Evolutionary conservation across 1,140 invertebrate genomes (phyloP), one percentile per base, ranked within the genome.

Genomic region (Bombyx mandarina): DNA sequence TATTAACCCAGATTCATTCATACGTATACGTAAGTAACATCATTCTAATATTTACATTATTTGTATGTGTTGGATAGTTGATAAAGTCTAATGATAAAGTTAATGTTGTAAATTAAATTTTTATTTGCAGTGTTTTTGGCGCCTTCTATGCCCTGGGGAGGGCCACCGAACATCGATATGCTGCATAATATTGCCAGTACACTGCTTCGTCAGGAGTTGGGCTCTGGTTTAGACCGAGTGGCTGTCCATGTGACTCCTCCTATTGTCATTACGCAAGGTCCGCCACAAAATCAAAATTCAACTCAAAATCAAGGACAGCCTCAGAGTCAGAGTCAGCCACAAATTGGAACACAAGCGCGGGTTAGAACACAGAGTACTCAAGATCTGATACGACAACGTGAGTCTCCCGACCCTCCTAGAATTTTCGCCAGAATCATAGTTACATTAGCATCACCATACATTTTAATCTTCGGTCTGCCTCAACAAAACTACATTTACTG

Each of bases 171-270:
- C 18, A 65, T 71, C 42, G 75, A 77, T 1, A 9, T 80, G 4
- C 59, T 80, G 2, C 71, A 80, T 43, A 75, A 73, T 53, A 70
- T 79, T 7, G 63, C 76, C 3, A 60, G 65, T 6, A 69, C 73
- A 9, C 58, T 79, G 47, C 63, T 75, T 6, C 69, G 73, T 0
- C 76, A 78, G 46, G 71, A 71, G 0, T 54, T 76, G 0, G 47
- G 68, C 3, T 66, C 75, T 2, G 69, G 69, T 3, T 53, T 66
- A 1, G 74, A 76, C 22, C 66, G 70, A 1, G 55, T 72, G 0
- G 50, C 61, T 4, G n/a, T 63, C 9, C 56, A 66, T 9, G 54
- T 58, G 43, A 57, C 55, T 5, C 9, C 6, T 22, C 12, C 9
- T 44, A 10, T n/a, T 10, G 18, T 35, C 57, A 53, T 7, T 8